These are phyloP conservation scores for Trissoscelio sp. DNA, from an alignment of 2,888 invertebrate species.

Conservation along the genomic window DNA sequence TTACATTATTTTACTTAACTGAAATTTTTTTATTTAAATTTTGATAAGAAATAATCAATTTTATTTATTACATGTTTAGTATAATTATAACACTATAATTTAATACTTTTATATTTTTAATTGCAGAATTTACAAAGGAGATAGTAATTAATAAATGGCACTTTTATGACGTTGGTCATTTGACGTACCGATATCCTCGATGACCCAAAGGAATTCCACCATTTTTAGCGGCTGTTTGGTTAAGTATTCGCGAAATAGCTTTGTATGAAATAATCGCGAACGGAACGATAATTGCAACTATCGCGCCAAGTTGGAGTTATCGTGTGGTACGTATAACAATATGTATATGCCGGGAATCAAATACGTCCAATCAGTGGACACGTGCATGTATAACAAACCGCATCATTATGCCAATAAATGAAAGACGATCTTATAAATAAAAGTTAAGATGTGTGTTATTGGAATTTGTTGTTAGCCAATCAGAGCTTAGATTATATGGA, in stretches of 20 bases:
- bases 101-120: too few species aligned
- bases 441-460: conserved; percentile 33
- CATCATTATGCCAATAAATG: conserved; percentile 64
- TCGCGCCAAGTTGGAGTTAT: conserved; percentile 48
- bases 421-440: conserved; percentile 63
- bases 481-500: neutral
- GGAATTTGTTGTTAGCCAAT: conserved; percentile 45
- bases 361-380: conserved; percentile 59
- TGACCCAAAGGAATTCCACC: conserved; percentile 63
- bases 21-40: too few species aligned
- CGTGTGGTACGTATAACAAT: conserved; percentile 30
- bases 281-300: conserved; percentile 58
- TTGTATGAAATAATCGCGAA: conserved; percentile 45
- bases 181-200: conserved; percentile 63
- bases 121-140: too few species aligned
- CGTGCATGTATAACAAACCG: conserved; percentile 60
- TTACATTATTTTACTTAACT: too few species aligned
- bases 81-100: too few species aligned
- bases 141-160: too few species aligned
- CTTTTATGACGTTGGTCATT: conserved; percentile 1
- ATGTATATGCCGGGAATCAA: conserved; percentile 43
- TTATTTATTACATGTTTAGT: too few species aligned
- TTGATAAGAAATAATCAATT: too few species aligned
- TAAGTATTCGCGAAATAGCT: conserved; percentile 7
- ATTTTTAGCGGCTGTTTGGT: conserved; percentile 13